Base-by-base conservation (phyloP, 1,140 invertebrate species). In the Zaprionus kolodkinae region DNA sequence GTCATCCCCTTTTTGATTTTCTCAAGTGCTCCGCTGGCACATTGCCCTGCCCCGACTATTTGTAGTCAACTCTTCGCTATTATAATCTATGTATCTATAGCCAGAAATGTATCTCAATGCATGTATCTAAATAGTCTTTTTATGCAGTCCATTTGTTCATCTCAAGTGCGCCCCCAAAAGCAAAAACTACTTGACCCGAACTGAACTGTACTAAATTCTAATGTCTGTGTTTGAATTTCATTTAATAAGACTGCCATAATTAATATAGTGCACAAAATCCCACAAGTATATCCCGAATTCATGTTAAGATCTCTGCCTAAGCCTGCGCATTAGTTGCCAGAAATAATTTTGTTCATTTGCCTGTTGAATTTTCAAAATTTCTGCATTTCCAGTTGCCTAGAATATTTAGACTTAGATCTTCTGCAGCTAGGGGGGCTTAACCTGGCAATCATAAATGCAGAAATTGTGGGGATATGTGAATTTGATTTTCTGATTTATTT, bases 21-120 rank as follows among this genome's bases (percentile, higher is more conserved):
- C 84, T 86, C 83, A 88, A 86, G 83, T 88, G 83, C 76, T 86
- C 56, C 54, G 78, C 83, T 86, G 83, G 83, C 83, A 86, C 71
- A 65, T 86, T 86, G 83, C 83, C 82, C 83, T 77, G 52, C 73
- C 79, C 64, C 68, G 27, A 15, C 40, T 45, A 43, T 27, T 27
- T 13, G 25, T 25, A n/a, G 11, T 13, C 6, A 52, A 30, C 61
- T 27, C 61, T 84, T 13, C 72, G 80, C 79, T 80, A 76, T 80
- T 84, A 74, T 74, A 76, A 66, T 80, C 59, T 72, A 60, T 71
- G 36, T 56, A 45, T 65, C 61, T 76, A 55, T 76, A 60, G 72
- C 62, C 66, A 56, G 79, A 69, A 52, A 71, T 64, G 17, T 56
- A 40, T 65, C 60, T 60, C 1, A 59, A 21, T 21, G n/a, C 13